Evolutionary conservation across 2,113 vertebrate genomes (phyloP).

Genomic region (Lipotes vexillifer): DNA sequence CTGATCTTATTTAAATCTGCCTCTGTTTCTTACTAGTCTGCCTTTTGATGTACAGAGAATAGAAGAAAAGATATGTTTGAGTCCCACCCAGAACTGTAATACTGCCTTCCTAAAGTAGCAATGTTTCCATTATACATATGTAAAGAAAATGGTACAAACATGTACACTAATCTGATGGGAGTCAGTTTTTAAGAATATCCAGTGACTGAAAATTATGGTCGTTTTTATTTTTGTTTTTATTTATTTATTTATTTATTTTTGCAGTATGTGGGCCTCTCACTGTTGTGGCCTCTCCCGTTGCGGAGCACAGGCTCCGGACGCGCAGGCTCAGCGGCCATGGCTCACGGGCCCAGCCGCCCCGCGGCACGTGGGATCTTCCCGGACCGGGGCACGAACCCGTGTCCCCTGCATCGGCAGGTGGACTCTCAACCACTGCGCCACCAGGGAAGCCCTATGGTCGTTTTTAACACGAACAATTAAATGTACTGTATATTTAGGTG

Average conservation of each 20-base stretch:
- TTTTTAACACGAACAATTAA: background rate
- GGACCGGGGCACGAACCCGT: too few relatives aligned
- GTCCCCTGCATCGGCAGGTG: too few relatives aligned
- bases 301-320: too few relatives aligned
- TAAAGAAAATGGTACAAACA: background rate
- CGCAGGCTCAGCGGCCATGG: too few relatives aligned
- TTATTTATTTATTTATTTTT: too few relatives aligned
- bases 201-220: background rate
- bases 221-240: background rate
- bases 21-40: background rate
- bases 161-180: background rate
- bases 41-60: background rate
- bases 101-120: background rate
- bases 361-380: too few relatives aligned
- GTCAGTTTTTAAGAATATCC: background rate
- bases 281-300: too few relatives aligned
- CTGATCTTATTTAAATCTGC: background rate
- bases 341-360: too few relatives aligned
- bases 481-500: background rate
- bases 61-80: background rate
- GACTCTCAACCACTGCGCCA: too few relatives aligned
- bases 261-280: too few relatives aligned
- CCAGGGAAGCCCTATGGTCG: background rate
- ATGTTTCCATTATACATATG: background rate
- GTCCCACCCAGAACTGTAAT: background rate